Conservation (phyloP, 2,113 vertebrate genomes). For the Shinisaurus crocodilurus region DNA sequence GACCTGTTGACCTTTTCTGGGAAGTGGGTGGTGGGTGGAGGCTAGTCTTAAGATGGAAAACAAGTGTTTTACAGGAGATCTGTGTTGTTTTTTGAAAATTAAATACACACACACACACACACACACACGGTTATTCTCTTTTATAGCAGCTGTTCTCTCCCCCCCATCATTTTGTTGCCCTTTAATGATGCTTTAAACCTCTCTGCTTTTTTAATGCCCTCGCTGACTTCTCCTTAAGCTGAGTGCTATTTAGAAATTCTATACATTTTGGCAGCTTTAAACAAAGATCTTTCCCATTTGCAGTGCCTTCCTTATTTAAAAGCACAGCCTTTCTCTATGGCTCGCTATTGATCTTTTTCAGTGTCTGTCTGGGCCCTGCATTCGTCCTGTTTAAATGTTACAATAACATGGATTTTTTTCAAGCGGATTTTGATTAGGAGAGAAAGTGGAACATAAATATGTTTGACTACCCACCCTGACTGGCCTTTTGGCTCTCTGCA, state of each 20-base stretch:
- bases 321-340: conserved; percentile 8
- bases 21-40: not conserved
- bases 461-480: conserved; percentile 52
- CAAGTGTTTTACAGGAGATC: not conserved
- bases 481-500: conserved; percentile 54
- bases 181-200: conserved; percentile 34
- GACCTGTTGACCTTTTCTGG: not conserved
- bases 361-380: conserved; percentile 21
- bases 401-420: conserved; percentile 32
- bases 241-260: not conserved
- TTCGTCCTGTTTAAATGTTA: conserved; percentile 37
- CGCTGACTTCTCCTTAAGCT: not conserved
- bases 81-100: not conserved
- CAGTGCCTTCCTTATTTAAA: conserved; percentile 6
- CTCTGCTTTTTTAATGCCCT: not conserved
- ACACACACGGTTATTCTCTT: not conserved
- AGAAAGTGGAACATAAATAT: conserved; percentile 52
- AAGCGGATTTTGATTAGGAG: conserved; percentile 60
- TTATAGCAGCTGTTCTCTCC: conserved; percentile 22
- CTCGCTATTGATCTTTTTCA: conserved; percentile 41
- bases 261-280: not conserved
- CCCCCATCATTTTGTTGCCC: conserved; percentile 25
- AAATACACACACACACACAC: too few species aligned
- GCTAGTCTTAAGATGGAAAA: conserved; percentile 4
- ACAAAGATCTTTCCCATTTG: not conserved